Conservation (phyloP, 2,113 vertebrate species). For the Hyperopisus bebe region DNA sequence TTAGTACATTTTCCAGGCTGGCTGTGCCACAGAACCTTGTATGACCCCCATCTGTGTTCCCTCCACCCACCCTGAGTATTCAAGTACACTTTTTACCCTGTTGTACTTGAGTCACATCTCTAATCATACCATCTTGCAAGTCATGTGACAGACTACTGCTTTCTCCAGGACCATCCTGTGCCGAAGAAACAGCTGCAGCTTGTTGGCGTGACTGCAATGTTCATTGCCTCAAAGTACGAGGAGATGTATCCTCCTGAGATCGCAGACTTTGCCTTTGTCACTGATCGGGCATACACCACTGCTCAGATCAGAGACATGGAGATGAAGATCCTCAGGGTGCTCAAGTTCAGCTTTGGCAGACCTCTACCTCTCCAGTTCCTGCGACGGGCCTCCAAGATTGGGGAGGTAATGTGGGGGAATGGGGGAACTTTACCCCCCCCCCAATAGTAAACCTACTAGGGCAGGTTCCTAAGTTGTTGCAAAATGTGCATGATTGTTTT, state of each 20-base stretch:
- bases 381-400: conserved; percentile 67
- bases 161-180: conserved; percentile 62
- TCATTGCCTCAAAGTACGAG: conserved; percentile 81
- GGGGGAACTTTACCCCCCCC: no score
- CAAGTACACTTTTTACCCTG: no score
- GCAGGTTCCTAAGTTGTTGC: no score
- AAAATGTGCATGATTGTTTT: no score
- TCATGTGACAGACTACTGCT: neutral
- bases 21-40: no score
- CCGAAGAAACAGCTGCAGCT: conserved; percentile 71
- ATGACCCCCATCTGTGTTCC: no score
- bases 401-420: conserved; percentile 53
- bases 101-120: neutral
- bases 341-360: conserved; percentile 65
- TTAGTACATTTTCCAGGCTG: neutral
- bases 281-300: conserved; percentile 63
- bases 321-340: conserved; percentile 61
- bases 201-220: conserved; percentile 76
- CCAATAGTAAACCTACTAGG: no score
- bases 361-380: conserved; percentile 74
- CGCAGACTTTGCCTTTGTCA: conserved; percentile 67
- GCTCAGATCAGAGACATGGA: conserved; percentile 75
- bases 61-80: neutral
- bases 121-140: neutral
- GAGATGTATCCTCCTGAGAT: conserved; percentile 67